phyloP scores from a whole-genome alignment of 2,797 vertebrate species.

The Margarornis squamiger region DNA sequence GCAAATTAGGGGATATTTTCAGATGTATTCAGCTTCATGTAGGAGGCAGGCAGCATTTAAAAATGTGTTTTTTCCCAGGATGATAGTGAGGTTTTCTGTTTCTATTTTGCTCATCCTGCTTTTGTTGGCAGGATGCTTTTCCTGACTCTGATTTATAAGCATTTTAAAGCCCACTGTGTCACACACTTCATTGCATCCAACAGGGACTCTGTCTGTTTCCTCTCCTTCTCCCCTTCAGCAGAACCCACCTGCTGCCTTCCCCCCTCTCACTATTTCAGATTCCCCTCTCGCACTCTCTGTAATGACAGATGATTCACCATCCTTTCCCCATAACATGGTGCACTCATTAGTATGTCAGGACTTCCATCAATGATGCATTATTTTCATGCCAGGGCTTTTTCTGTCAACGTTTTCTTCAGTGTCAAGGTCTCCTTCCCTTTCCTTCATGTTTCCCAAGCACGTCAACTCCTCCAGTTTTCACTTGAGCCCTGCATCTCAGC shows the following conservation, averaged over 20 bases:
- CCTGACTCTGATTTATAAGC: slow-evolving; percentile 14
- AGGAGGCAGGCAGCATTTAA: slow-evolving; percentile 61
- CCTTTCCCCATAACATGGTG: background rate
- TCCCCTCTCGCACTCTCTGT: background rate
- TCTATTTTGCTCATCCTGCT: slow-evolving; percentile 26
- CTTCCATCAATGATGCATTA: background rate
- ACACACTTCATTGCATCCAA: background rate
- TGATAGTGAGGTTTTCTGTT: slow-evolving; percentile 22
- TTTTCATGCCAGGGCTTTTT: background rate
- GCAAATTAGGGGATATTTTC: slow-evolving; percentile 69
- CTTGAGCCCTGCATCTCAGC: background rate
- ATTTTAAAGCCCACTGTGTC: background rate
- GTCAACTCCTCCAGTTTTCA: background rate
- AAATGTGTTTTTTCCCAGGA: slow-evolving; percentile 29
- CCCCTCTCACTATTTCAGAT: background rate
- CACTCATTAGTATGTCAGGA: background rate
- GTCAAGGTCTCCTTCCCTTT: background rate
- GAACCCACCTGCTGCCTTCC: background rate
- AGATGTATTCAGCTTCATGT: slow-evolving; percentile 45
- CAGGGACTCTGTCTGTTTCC: background rate
- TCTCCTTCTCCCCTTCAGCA: background rate
- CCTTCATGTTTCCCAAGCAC: background rate
- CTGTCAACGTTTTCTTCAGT: background rate
- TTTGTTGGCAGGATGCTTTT: slow-evolving; percentile 42
- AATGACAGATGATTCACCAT: background rate